These are phyloP conservation scores for Platerodrilus igneus DNA, from an alignment of 2,888 invertebrate genomes.

Conservation along the genomic window DNA sequence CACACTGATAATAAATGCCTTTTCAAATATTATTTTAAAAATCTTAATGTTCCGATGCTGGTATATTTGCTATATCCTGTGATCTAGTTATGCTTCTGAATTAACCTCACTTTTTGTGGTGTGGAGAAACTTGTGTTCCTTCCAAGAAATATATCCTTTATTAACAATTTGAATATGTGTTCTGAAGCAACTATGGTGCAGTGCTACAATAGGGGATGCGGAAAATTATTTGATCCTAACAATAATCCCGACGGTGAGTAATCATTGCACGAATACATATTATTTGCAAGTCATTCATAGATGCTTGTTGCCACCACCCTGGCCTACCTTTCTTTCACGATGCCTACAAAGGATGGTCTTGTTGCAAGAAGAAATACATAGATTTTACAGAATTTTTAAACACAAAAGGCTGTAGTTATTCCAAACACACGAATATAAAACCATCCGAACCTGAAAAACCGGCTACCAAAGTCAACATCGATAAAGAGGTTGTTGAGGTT, in stretches of 20 bases:
- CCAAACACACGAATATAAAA: conserved; percentile 85
- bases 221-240: conserved; percentile 70
- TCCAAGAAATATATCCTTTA: too few species aligned
- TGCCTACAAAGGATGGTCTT: conserved; percentile 98
- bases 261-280: conserved; percentile 32
- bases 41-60: too few species aligned
- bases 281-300: conserved; percentile 51
- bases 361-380: conserved; percentile 93
- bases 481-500: conserved; percentile 58
- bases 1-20: too few species aligned
- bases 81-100: too few species aligned
- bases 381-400: conserved; percentile 97
- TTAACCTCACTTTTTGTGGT: too few species aligned
- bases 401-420: conserved; percentile 83
- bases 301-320: conserved; percentile 86
- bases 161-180: too few species aligned
- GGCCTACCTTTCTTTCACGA: conserved; percentile 95
- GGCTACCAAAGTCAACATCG: conserved; percentile 53
- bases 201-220: conserved; percentile 94
- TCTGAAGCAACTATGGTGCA: conserved; percentile 30
- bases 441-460: conserved; percentile 83
- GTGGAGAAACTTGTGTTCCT: too few species aligned
- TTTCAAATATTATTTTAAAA: too few species aligned
- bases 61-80: too few species aligned
- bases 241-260: conserved; percentile 69